Evolutionary conservation across 23 tunicate species (phyloP).

Genomic region (Styela plicata): DNA sequence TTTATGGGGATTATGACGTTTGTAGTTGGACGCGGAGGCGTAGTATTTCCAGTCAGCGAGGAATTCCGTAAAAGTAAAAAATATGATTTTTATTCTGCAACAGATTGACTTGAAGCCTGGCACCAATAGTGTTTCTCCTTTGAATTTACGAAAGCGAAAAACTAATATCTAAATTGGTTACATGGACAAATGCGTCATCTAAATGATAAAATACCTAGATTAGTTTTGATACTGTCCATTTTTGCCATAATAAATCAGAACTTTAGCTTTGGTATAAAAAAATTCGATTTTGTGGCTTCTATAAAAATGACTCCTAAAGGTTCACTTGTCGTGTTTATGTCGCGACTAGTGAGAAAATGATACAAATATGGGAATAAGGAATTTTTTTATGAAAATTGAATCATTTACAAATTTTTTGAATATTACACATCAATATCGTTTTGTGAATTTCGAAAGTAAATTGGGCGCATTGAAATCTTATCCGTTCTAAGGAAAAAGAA

Average conservation of each 20-base stretch:
- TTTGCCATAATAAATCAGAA: not conserved
- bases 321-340: too few species aligned
- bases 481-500: too few species aligned
- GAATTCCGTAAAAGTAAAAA: too few species aligned
- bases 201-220: not conserved
- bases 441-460: too few species aligned
- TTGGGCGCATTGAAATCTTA: too few species aligned
- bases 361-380: too few species aligned
- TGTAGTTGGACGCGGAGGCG: not conserved
- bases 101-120: not conserved
- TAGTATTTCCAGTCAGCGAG: not conserved
- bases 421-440: too few species aligned
- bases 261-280: not conserved
- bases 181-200: not conserved
- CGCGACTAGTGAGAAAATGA: too few species aligned
- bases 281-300: too few species aligned
- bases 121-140: not conserved
- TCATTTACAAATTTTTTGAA: too few species aligned
- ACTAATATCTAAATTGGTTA: not conserved
- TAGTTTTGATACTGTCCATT: not conserved
- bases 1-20: not conserved
- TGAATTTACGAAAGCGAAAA: not conserved
- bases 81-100: not conserved
- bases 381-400: too few species aligned
- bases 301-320: too few species aligned